Conservation (phyloP, 2,888 invertebrate genomes). For the Aphelenchoides bicaudatus region DNA sequence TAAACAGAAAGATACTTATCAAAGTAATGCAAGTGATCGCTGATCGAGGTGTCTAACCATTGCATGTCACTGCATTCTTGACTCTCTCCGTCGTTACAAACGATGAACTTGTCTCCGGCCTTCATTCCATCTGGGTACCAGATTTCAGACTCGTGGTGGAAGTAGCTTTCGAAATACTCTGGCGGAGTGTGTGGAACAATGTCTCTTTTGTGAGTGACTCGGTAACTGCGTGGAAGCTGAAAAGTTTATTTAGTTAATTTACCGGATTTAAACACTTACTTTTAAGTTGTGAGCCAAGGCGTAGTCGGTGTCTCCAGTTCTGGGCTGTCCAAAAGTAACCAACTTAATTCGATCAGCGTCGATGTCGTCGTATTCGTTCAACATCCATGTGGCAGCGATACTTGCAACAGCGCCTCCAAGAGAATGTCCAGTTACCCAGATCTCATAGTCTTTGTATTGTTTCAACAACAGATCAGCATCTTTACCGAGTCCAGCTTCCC, state of each 20-base stretch:
- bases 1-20: slow-evolving; percentile 17
- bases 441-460: slow-evolving; percentile 39
- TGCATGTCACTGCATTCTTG: slow-evolving; percentile 38
- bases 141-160: slow-evolving; percentile 44
- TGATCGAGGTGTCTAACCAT: slow-evolving; percentile 35
- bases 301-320: slow-evolving; percentile 43
- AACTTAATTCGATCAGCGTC: slow-evolving; percentile 29
- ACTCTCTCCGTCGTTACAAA: slow-evolving; percentile 23
- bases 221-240: slow-evolving; percentile 34
- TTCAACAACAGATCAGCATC: slow-evolving; percentile 36
- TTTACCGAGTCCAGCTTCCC: slow-evolving; percentile 45
- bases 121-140: slow-evolving; percentile 22
- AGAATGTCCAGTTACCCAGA: slow-evolving; percentile 37
- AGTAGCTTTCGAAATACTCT: slow-evolving; percentile 38
- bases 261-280: slow-evolving; percentile 20
- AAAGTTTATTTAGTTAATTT: slow-evolving; percentile 13
- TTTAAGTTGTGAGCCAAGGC: slow-evolving; percentile 29
- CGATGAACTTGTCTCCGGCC: background rate
- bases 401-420: slow-evolving; percentile 19
- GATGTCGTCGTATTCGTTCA: background rate
- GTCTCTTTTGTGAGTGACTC: slow-evolving; percentile 43
- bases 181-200: slow-evolving; percentile 48
- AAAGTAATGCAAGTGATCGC: slow-evolving; percentile 47
- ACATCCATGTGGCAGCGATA: slow-evolving; percentile 20
- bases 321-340: slow-evolving; percentile 49